These are phyloP conservation scores for Silurus aristotelis DNA, from an alignment of 2,797 vertebrate genomes.

Conservation along the genomic window DNA sequence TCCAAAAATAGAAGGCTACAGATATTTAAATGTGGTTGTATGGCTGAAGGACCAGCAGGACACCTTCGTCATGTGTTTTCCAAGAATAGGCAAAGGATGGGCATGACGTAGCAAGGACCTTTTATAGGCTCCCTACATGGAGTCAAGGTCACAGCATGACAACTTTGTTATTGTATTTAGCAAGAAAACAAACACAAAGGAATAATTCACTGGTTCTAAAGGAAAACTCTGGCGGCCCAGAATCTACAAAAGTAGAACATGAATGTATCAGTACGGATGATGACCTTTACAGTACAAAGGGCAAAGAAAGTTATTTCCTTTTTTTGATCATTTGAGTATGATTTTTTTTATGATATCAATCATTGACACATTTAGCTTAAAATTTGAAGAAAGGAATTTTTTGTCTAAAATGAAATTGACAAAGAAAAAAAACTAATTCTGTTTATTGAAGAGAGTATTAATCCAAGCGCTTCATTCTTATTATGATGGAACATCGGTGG, in stretches of 20 bases:
- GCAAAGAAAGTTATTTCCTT: not conserved
- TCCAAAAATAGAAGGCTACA: not conserved
- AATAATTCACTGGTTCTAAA: not conserved
- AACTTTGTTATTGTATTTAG: not conserved
- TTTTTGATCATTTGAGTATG: not conserved
- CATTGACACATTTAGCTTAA: not conserved
- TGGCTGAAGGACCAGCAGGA: not conserved
- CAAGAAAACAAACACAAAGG: not conserved
- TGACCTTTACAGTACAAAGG: not conserved
- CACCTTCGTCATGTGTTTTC: constrained; percentile 1
- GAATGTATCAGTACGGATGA: not conserved
- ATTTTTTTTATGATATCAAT: not conserved
- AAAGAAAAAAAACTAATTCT: not conserved
- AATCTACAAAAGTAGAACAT: not conserved
- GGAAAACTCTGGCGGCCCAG: not conserved
- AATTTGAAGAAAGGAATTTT: not conserved
- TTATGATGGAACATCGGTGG: not conserved
- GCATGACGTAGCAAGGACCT: constrained; percentile 4
- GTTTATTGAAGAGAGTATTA: not conserved
- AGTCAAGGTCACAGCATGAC: constrained; percentile 25
- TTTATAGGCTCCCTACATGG: constrained; percentile 17
- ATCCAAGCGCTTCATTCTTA: not conserved
- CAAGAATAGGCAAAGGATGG: constrained; percentile 24
- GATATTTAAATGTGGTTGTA: not conserved
- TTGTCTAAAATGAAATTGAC: not conserved